Evolutionary conservation across 23 tunicate genomes (phyloP), one percentile per base, ranked within the genome.

Genomic region (Trididemnum clinides): DNA sequence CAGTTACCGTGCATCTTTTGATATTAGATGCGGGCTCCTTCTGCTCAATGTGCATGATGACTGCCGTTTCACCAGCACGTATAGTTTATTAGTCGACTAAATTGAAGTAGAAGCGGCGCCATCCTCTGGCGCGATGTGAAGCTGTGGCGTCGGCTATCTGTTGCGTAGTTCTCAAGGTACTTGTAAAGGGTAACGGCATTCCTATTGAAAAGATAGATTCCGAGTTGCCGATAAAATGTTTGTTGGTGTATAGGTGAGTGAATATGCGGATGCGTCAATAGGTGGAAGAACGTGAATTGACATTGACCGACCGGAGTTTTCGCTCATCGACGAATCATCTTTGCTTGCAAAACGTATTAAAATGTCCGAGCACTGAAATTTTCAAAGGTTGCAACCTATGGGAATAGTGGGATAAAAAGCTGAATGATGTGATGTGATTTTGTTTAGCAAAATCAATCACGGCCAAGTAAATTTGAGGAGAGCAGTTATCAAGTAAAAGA

Each of bases 351-450:
- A 18, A 33, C 23, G 71, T 51, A 27, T 80, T 80, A 50, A 80
- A 23, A 5, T 31, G 84, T 51, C 84, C 84, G 63, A 59, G 63
- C 2, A 80, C 84, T 2, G 71, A 33, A 64, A 57, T 33, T 23
- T 80, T 33, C 33, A 80, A 22, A 3, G 84, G 84, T 30, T 80
- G 84, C 33, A 80, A 78, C 34, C 39, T 33, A 57, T 80, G 84
- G 3, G 84, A 80, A 33, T 34, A 50, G 39, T 80, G 84, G 26
- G 84, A 78, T 33, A 78, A 78, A 57, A 80, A 49, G 22, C 71
- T 80, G 5, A 80, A 22, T 33, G 63, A 26, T 19, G 36, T 57
- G 23, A 80, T 49, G 39, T 51, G 33, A 4, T 51, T 22, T 30
- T 51, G 34, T 59, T 51, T 80, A 2, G 71, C 64, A 50, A 25